These are phyloP conservation scores for Tolmerus cingulatus DNA, from an alignment of 2,888 invertebrate species.

Conservation along the genomic window DNA sequence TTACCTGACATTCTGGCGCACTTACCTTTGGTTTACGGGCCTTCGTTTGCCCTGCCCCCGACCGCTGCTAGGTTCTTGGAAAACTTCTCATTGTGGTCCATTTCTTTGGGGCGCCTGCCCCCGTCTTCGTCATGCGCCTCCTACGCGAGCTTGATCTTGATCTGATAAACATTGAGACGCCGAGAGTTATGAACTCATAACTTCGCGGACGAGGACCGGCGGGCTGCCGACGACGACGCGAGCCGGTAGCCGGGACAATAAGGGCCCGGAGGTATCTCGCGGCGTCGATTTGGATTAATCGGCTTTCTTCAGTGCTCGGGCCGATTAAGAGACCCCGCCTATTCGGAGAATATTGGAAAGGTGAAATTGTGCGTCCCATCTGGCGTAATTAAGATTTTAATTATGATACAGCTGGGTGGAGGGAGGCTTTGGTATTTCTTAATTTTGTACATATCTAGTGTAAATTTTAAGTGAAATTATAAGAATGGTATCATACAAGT, in stretches of 20 bases:
- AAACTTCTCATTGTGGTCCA: conserved; percentile 13
- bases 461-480: neutral
- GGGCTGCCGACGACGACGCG: neutral
- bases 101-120: neutral
- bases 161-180: neutral
- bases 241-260: neutral
- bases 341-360: neutral
- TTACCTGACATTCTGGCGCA: conserved; percentile 22
- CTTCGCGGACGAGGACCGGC: neutral
- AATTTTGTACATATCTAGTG: neutral
- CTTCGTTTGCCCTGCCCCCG: neutral
- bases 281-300: conserved; percentile 3
- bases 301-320: neutral
- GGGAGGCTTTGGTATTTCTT: neutral
- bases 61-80: neutral
- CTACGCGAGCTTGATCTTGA: conserved; percentile 12
- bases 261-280: conserved; percentile 5
- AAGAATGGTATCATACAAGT: too few relatives aligned
- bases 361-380: neutral
- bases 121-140: neutral
- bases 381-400: conserved; percentile 24
- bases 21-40: neutral
- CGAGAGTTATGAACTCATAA: conserved; percentile 9
- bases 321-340: neutral
- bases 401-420: neutral